Conservation (phyloP, 2,888 invertebrate genomes). For the Megastigmus dorsalis region DNA sequence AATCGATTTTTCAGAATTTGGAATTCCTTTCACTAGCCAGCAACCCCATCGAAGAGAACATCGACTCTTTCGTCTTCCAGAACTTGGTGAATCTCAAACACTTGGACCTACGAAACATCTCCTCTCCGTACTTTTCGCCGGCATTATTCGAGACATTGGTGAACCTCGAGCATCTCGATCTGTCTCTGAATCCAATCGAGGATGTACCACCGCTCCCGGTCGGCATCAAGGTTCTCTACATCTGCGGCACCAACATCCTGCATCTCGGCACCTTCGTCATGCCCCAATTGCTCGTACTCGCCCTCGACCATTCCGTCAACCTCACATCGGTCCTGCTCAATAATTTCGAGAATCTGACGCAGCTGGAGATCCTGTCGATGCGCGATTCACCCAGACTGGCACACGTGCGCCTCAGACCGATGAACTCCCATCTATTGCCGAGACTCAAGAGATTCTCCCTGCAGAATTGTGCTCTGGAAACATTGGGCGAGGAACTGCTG, state of each 20-base stretch:
- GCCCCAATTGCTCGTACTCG: conserved; percentile 76
- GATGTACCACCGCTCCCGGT: conserved; percentile 78
- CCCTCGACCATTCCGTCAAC: conserved; percentile 77
- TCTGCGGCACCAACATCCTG: conserved; percentile 79
- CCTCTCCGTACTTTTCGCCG: conserved; percentile 62
- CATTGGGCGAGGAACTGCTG: conserved; percentile 72
- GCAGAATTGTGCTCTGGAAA: conserved; percentile 74
- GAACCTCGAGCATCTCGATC: conserved; percentile 63
- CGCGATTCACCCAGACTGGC: conserved; percentile 77
- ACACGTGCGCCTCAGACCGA: conserved; percentile 67
- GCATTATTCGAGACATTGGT: conserved; percentile 64
- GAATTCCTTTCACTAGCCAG: conserved; percentile 67
- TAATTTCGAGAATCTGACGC: conserved; percentile 77
- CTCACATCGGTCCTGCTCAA: conserved; percentile 77
- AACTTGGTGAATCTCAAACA: conserved; percentile 62
- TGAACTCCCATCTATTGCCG: conserved; percentile 73
- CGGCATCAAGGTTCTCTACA: conserved; percentile 77
- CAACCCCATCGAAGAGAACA: conserved; percentile 68
- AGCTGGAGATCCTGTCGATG: conserved; percentile 76
- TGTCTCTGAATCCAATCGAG: conserved; percentile 76
- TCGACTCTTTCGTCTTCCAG: conserved; percentile 69
- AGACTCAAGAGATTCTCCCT: conserved; percentile 75
- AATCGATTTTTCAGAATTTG: conserved; percentile 60
- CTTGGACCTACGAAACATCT: conserved; percentile 66
- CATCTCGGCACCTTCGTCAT: conserved; percentile 73